phyloP scores from a whole-genome alignment of 2,888 invertebrate species.

The Meiosimyza platycephala region DNA sequence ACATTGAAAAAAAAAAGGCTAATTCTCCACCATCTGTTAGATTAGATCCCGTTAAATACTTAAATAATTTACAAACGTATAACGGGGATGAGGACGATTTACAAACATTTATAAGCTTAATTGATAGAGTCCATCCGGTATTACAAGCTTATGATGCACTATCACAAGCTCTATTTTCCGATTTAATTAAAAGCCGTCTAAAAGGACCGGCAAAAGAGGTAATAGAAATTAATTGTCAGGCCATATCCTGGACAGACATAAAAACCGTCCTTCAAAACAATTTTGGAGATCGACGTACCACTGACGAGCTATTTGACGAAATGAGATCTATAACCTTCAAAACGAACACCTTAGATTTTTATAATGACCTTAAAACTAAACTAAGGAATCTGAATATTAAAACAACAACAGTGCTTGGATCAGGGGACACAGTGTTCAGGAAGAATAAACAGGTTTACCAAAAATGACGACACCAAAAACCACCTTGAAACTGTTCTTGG shows the following conservation, averaged over 20 bases:
- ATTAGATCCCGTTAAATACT: slow-evolving; percentile 10
- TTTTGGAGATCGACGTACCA: slow-evolving; percentile 7
- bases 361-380: neutral
- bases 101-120: neutral
- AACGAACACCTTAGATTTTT: slow-evolving; percentile 11
- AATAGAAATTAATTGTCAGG: neutral
- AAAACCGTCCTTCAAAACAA: slow-evolving; percentile 1
- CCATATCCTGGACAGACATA: neutral
- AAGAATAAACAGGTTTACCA: no score
- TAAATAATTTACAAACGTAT: neutral
- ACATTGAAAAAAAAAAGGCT: no score
- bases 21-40: no score
- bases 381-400: neutral
- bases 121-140: slow-evolving; percentile 14
- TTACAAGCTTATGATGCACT: slow-evolving; percentile 18
- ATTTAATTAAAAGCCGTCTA: slow-evolving; percentile 14
- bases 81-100: neutral
- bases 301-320: slow-evolving; percentile 4
- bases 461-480: no score
- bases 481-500: no score
- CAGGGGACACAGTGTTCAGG: no score
- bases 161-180: slow-evolving; percentile 8
- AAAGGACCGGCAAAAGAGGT: neutral
- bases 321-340: neutral
- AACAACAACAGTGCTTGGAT: neutral